A percentile compares a stretch with the other conserved stretches of the same genome.
Conservation (phyloP, 2,888 invertebrate species). For the Hemistola chrysoprasaria region DNA sequence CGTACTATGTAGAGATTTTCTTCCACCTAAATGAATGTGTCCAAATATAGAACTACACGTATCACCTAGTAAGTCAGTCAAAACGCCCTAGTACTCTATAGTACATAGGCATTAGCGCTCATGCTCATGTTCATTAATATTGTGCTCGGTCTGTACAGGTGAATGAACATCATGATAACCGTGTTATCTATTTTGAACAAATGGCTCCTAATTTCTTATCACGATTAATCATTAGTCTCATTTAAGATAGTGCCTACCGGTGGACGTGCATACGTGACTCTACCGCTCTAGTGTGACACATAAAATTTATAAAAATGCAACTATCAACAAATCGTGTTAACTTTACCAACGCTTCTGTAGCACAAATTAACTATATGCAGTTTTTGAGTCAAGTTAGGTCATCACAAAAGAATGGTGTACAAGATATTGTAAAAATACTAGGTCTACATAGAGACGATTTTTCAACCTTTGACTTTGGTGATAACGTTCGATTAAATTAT, state of each 20-base stretch:
- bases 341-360: constrained; percentile 61
- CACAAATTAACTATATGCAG: constrained; percentile 69
- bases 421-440: constrained; percentile 63
- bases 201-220: constrained; percentile 59
- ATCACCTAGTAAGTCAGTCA: no score
- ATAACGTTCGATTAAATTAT: constrained; percentile 18
- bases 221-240: constrained; percentile 50
- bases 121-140: no score
- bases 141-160: no score
- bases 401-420: constrained; percentile 50
- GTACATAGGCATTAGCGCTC: no score
- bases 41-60: neutral
- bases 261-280: constrained; percentile 47
- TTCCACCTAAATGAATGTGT: no score
- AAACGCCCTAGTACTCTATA: no score
- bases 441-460: constrained; percentile 62
- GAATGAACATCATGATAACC: constrained; percentile 53
- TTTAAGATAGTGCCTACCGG: constrained; percentile 44
- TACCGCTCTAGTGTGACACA: constrained; percentile 24
- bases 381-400: constrained; percentile 61
- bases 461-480: constrained; percentile 33
- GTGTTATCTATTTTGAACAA: constrained; percentile 54
- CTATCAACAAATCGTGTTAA: constrained; percentile 64
- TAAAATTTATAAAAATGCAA: constrained; percentile 50
- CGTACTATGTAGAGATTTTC: no score